A percentile compares a stretch with the other conserved stretches of the same genome.
These are phyloP conservation scores for Rhynchophorus ferrugineus DNA, from an alignment of 1,140 invertebrate genomes.

Conservation along the genomic window DNA sequence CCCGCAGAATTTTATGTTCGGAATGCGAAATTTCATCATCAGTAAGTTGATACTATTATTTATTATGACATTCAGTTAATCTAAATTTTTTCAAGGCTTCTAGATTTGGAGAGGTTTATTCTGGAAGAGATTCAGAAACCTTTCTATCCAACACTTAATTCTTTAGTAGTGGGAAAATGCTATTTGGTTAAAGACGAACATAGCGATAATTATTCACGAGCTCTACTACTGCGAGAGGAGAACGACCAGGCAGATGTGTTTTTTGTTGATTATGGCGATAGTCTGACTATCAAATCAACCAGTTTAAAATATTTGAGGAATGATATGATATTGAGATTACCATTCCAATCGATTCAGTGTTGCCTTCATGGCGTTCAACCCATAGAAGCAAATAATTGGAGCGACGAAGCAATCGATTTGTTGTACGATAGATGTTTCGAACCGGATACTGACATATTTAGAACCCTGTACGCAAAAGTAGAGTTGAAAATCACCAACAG, in stretches of 20 bases:
- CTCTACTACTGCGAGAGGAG: conserved; percentile 14
- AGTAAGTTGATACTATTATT: conserved; percentile 33
- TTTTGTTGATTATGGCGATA: conserved; percentile 30
- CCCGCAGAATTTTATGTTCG: conserved; percentile 32
- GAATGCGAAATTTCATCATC: conserved; percentile 25
- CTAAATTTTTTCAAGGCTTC: conserved; percentile 24
- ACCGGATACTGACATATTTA: conserved; percentile 24
- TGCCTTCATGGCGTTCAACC: conserved; percentile 26
- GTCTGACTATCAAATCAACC: conserved; percentile 6
- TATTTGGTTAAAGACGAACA: conserved; percentile 26
- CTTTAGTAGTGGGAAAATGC: conserved; percentile 19
- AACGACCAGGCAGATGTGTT: conserved; percentile 20
- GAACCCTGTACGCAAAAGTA: conserved; percentile 23
- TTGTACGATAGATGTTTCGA: conserved; percentile 28
- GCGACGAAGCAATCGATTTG: conserved; percentile 25
- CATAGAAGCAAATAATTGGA: conserved; percentile 24
- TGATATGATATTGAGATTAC: conserved; percentile 24
- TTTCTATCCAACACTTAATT: conserved; percentile 18
- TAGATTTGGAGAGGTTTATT: conserved; percentile 28
- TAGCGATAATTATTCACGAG: conserved; percentile 17
- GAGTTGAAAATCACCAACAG: conserved; percentile 7
- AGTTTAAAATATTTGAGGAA: conserved; percentile 23
- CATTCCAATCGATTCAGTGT: conserved; percentile 33
- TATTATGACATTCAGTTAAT: conserved; percentile 6
- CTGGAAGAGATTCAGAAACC: conserved; percentile 20